Base-by-base conservation (phyloP, 2,797 vertebrate genomes). In the Acanthurus tractus region DNA sequence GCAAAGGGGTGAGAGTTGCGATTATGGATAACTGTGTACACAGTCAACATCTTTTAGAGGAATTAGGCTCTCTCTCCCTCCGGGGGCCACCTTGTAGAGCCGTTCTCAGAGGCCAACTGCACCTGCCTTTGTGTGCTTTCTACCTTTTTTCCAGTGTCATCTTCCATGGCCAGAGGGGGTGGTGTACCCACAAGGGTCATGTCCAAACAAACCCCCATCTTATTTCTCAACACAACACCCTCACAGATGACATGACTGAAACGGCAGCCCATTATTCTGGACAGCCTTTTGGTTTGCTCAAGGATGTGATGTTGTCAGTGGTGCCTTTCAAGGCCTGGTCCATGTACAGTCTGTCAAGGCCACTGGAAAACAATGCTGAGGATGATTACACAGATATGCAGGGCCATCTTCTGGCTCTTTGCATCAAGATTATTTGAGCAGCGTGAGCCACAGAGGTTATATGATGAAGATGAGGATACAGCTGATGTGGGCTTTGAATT, bases 151-250 rank as follows among this genome's bases (percentile, higher is more conserved):
- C 40, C 79, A 65, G 88, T 89, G 86, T 92, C 88, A 81, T 92
- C 83, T 91, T 92, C 83, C 83, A 90, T 71, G 71, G 86, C 88
- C 75, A n/a, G 78, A 87, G 88, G 92, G 76, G 63, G 74, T 63
- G 82, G 74, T 36, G 81, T 55, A 73, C 53, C 63, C 68, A 15
- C 71, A 78, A 49, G 25, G 88, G 85, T 92, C 92, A 74, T 92
- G 93, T 95, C 92, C 91, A 93, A 93, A 95, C 91, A 94, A 89
- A 86, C 81, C 8, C 90, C 77, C 70, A 56, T 82, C 87, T 50
- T 84, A 81, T 79, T 74, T 82, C 73, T 89, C 23, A 82, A 68
- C 74, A 40, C 65, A 22, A 74, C 73, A 23, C 76, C 85, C 82
- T 90, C 89, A 92, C 89, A 59, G 81, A 89, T 93, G 91, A 91